phyloP scores from a whole-genome alignment of 2,888 invertebrate genomes.

The Thereva unica region DNA sequence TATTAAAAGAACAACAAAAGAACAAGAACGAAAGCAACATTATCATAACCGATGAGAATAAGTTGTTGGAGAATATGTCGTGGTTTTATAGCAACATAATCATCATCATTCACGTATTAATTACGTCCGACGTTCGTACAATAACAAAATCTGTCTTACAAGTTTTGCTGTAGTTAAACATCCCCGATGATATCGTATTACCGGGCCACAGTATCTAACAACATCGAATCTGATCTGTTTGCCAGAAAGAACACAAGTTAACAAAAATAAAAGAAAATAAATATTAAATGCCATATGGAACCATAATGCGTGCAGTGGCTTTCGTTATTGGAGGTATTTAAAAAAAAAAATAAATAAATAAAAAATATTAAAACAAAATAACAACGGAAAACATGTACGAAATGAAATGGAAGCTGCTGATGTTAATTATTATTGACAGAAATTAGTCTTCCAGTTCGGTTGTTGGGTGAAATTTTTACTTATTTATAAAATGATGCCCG shows the following conservation, averaged over 20 bases:
- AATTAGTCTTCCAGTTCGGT: conserved; percentile 31
- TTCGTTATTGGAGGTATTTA: no score
- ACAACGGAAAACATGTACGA: neutral
- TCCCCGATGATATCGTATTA: conserved; percentile 31
- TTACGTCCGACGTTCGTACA: no score
- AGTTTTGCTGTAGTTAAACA: neutral
- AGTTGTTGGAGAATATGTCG: no score
- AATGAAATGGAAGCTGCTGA: conserved; percentile 7
- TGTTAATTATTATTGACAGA: conserved; percentile 8
- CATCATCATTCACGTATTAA: no score
- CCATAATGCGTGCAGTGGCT: no score
- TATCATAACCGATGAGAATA: no score
- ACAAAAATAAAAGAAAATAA: conserved; percentile 5
- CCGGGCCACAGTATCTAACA: neutral
- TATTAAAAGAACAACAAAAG: no score
- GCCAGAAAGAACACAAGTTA: conserved; percentile 11
- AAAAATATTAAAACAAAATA: neutral
- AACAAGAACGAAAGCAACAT: no score
- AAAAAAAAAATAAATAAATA: neutral
- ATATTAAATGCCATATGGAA: neutral
- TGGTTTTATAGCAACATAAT: no score
- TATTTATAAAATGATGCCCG: neutral
- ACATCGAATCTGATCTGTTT: conserved; percentile 30
- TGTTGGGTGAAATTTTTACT: conserved; percentile 16
- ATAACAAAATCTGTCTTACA: no score